A percentile compares a stretch with the other conserved stretches of the same genome.
These are phyloP conservation scores for Anoplophora glabripennis DNA, from an alignment of 1,140 invertebrate genomes.

Conservation along the genomic window DNA sequence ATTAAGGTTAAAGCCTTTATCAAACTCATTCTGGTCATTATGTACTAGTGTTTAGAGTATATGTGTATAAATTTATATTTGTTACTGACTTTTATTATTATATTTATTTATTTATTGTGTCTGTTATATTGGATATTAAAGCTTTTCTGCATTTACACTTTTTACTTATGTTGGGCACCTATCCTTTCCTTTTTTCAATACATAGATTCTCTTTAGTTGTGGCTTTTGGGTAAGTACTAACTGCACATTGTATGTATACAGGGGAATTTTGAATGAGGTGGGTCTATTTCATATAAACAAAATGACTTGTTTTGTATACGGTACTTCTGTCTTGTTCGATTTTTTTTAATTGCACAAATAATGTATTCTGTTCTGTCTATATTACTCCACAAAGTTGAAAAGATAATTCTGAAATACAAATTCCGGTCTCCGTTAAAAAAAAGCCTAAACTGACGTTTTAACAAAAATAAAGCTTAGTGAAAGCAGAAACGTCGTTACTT, in stretches of 20 bases:
- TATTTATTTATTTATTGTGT: slow-evolving; percentile 41
- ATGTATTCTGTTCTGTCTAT: too few relatives aligned
- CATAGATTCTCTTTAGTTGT: slow-evolving; percentile 5
- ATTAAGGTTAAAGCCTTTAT: slow-evolving; percentile 7
- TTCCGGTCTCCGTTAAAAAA: too few relatives aligned
- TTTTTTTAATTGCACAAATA: too few relatives aligned
- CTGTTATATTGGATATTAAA: slow-evolving; percentile 40
- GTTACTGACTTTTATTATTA: slow-evolving; percentile 13
- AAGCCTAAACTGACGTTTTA: too few relatives aligned
- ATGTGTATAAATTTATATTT: slow-evolving; percentile 18
- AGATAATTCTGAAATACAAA: too few relatives aligned
- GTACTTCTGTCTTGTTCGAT: too few relatives aligned
- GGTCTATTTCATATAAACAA: too few relatives aligned
- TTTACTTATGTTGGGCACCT: slow-evolving; percentile 22
- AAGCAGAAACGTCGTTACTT: too few relatives aligned
- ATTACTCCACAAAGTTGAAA: too few relatives aligned
- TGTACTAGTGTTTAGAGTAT: slow-evolving; percentile 12
- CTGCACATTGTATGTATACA: neutral
- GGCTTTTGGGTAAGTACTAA: slow-evolving; percentile 15
- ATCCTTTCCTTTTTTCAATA: slow-evolving; percentile 16
- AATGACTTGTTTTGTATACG: too few relatives aligned
- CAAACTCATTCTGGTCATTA: slow-evolving; percentile 19
- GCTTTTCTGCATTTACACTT: slow-evolving; percentile 36
- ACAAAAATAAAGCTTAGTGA: too few relatives aligned
- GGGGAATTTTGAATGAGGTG: too few relatives aligned